These are phyloP conservation scores for Falco novaeseelandiae DNA, from an alignment of 2,797 vertebrate species.

Conservation along the genomic window DNA sequence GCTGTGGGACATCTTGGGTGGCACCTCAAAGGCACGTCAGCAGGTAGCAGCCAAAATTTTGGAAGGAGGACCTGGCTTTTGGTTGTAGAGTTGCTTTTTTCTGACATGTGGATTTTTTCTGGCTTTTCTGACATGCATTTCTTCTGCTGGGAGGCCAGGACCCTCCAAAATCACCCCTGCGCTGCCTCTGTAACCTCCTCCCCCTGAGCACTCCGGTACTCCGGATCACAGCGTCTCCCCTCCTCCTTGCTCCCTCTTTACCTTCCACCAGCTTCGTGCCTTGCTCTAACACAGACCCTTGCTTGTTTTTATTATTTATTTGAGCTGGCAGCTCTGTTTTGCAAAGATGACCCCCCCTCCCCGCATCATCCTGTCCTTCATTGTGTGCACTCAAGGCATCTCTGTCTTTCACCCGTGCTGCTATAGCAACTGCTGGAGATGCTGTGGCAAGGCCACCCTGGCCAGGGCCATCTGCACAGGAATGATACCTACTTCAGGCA, in stretches of 20 bases:
- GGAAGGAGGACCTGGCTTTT: background rate
- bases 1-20: background rate
- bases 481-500: background rate
- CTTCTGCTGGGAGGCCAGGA: background rate
- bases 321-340: background rate
- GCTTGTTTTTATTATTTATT: background rate
- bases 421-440: conserved; percentile 29
- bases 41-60: background rate
- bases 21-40: background rate
- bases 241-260: background rate
- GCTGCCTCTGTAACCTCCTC: background rate
- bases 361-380: background rate
- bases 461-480: background rate
- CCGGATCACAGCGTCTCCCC: fast-evolving
- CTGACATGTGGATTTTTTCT: fast-evolving
- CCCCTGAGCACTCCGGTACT: fast-evolving
- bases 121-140: background rate
- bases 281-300: background rate
- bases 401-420: background rate
- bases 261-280: background rate
- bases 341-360: background rate
- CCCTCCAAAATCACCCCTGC: background rate
- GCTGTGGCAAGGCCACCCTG: background rate
- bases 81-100: background rate
- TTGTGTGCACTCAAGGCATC: background rate